Evolutionary conservation across 2,888 invertebrate species (phyloP).

Genomic region (Drosophila vallismaia): DNA sequence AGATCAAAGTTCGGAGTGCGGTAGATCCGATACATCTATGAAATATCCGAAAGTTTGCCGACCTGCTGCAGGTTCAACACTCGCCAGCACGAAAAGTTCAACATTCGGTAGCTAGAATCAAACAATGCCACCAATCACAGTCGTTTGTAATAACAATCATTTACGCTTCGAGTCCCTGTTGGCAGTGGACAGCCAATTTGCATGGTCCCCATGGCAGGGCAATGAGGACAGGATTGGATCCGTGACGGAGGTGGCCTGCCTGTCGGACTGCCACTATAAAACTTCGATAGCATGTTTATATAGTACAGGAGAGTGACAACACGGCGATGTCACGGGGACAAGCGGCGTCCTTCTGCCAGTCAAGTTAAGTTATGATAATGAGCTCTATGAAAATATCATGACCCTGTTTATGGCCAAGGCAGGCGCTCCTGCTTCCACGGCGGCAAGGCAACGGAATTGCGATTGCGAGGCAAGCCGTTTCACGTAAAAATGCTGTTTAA

Average conservation of each 20-base stretch:
- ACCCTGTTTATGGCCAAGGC: constrained; percentile 23
- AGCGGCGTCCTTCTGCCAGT: background rate
- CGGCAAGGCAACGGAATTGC: constrained; percentile 25
- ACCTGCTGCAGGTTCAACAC: constrained; percentile 49
- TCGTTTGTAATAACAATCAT: constrained; percentile 42
- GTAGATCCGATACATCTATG: constrained; percentile 42
- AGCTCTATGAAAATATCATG: constrained; percentile 37
- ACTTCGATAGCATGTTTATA: constrained; percentile 14
- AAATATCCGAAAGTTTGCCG: constrained; percentile 47
- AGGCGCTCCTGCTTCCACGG: constrained; percentile 3
- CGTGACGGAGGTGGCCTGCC: background rate
- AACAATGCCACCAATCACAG: constrained; percentile 58
- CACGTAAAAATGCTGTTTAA: constrained; percentile 21
- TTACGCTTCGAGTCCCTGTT: constrained; percentile 39
- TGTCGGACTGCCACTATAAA: constrained; percentile 19
- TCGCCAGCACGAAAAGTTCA: constrained; percentile 11
- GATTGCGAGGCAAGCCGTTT: constrained; percentile 26
- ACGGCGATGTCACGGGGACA: constrained; percentile 6
- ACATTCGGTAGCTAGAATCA: constrained; percentile 16
- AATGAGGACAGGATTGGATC: background rate
- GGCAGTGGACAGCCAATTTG: constrained; percentile 48
- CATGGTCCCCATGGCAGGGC: constrained; percentile 30
- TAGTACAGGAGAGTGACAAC: constrained; percentile 8
- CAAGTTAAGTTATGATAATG: constrained; percentile 28
- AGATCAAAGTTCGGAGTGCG: background rate